These are phyloP conservation scores for Formica selysi DNA, from an alignment of 1,140 invertebrate species.

Conservation along the genomic window DNA sequence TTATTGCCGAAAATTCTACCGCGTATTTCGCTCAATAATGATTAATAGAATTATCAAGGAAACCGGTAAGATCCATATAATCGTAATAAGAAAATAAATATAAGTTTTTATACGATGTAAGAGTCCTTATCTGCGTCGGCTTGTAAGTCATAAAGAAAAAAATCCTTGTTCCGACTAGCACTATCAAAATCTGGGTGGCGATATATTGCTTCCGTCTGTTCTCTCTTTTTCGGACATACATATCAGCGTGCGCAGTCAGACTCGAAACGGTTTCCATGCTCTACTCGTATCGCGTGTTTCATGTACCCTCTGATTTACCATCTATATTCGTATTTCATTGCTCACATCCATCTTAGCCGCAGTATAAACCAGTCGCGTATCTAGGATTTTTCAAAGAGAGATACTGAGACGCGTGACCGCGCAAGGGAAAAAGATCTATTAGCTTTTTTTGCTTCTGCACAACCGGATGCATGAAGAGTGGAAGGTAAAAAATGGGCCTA, in stretches of 20 bases:
- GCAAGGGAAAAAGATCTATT: slow-evolving; percentile 20
- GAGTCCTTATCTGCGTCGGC: not conserved
- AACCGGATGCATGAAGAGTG: slow-evolving; percentile 19
- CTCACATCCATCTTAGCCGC: slow-evolving; percentile 30
- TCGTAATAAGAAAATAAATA: slow-evolving; percentile 9
- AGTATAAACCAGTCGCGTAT: slow-evolving; percentile 18
- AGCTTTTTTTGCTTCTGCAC: not conserved
- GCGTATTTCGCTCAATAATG: too few relatives aligned
- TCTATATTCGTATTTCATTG: slow-evolving; percentile 37
- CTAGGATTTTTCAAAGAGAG: slow-evolving; percentile 31
- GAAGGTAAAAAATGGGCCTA: not conserved
- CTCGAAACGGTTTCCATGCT: slow-evolving; percentile 14
- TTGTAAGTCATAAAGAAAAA: slow-evolving; percentile 27
- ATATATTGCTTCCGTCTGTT: slow-evolving; percentile 48
- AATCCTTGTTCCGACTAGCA: slow-evolving; percentile 27
- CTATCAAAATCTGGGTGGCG: slow-evolving; percentile 30
- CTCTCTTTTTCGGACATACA: slow-evolving; percentile 19
- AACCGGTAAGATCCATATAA: not conserved
- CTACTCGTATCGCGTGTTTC: slow-evolving; percentile 20
- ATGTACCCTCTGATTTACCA: slow-evolving; percentile 25
- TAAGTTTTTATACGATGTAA: not conserved
- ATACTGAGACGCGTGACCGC: not conserved
- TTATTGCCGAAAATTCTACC: not conserved
- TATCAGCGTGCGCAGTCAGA: not conserved
- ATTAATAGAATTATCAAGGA: not conserved